phyloP scores from a whole-genome alignment of 2,797 vertebrate genomes.

The Sphenopsis melanotis region DNA sequence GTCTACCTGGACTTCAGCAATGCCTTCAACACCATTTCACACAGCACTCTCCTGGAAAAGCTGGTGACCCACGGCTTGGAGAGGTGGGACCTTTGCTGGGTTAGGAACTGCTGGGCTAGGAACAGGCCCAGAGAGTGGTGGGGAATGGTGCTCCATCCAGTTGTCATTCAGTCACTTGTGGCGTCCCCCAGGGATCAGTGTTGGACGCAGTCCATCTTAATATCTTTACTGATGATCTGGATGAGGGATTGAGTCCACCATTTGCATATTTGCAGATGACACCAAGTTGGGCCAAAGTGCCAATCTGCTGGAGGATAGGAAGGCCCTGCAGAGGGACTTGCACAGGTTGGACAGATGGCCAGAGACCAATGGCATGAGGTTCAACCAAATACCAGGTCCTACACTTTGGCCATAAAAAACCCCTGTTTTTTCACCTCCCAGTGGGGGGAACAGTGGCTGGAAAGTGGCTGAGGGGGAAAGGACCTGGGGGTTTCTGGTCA shows the following conservation, averaged over 20 bases:
- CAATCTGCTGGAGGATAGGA: not conserved
- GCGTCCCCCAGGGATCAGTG: not conserved
- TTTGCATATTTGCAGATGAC: not conserved
- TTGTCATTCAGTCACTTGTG: not conserved
- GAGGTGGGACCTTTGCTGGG: not conserved
- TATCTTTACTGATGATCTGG: not conserved
- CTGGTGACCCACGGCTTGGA: rapidly evolving
- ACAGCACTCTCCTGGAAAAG: not conserved
- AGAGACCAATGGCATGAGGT: not conserved
- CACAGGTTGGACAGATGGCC: not conserved
- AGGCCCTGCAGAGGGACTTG: not conserved
- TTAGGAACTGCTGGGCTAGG: not conserved
- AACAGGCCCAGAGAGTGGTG: not conserved
- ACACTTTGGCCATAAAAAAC: not conserved
- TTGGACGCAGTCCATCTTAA: not conserved
- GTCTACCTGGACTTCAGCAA: not conserved
- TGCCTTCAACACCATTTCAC: rapidly evolving
- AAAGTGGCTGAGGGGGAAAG: rapidly evolving
- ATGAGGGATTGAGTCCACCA: not conserved
- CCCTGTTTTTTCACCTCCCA: rapidly evolving
- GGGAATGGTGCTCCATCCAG: not conserved
- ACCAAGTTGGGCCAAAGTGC: no score
- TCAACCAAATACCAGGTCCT: not conserved
- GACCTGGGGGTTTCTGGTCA: not conserved
- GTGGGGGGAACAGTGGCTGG: not conserved